Base-by-base conservation (phyloP, 2,888 invertebrate genomes). In the Altica lythri region DNA sequence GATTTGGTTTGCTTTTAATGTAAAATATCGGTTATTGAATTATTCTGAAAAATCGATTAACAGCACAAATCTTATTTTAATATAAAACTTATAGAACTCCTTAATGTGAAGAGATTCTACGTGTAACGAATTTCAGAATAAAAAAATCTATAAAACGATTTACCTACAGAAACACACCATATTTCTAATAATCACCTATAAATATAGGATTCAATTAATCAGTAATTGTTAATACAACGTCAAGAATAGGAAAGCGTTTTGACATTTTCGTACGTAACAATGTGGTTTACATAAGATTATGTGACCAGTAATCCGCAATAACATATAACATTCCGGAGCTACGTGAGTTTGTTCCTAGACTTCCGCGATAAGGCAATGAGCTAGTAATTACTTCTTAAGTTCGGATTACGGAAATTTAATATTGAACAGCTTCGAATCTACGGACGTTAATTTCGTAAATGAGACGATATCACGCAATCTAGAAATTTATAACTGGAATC, bases 361-460 rank as follows among this genome's bases (percentile, higher is more conserved):
- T 4, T 16, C 35, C 25, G 25, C 40, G 49, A 49, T 49, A 49
- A 49, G 49, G 49, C 49, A 42, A 40, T 12, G 32, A 48, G 37
- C 49, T 42, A 30, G 32, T 42, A 49, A 49, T 49, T 40, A 40
- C 40, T 48, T 48, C 40, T 48, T 45, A 35, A 45, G 45, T 46
- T 46, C 16, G 46, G 35, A 46, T 46, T 46, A 46, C 25, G 46
- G 46, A 46, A 46, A 46, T 46, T 46, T 37, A 37, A 46, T 35
- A 46, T 46, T 46, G 46, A 46, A 46, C 46, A 16, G 37, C 46
- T 27, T 27, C 27, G 37, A 46, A 46, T 46, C 35, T 22, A 22
- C 45, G 19, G 30, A 32, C 45, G 27, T 46, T 35, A 35, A 35
- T 14, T 35, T 46, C 14, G 17, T 27, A 37, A 46, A 46, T 37